These are phyloP conservation scores for Paramormyrops hopkinsi DNA, from an alignment of 2,797 vertebrate genomes.

Conservation along the genomic window DNA sequence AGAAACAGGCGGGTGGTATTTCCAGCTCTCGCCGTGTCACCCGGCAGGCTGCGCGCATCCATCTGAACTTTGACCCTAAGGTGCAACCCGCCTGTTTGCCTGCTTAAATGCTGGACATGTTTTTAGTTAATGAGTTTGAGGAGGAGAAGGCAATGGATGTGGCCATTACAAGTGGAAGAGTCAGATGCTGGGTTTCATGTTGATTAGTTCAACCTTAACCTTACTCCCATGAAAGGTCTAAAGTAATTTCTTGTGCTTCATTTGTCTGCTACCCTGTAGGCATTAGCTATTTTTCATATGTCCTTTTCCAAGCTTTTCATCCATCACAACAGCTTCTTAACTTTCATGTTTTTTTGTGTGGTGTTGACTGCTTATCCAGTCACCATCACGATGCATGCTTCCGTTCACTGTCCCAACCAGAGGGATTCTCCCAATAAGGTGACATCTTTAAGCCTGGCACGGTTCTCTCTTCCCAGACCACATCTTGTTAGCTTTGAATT, in stretches of 20 bases:
- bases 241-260: not conserved
- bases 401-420: not conserved
- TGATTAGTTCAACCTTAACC: not conserved
- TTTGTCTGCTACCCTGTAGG: not conserved
- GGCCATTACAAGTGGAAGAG: not conserved
- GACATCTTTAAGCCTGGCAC: not conserved
- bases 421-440: not conserved
- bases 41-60: not conserved
- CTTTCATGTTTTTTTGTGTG: not conserved
- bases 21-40: not conserved
- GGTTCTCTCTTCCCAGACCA: not conserved
- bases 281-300: not conserved
- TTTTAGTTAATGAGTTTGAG: not conserved
- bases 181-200: not conserved
- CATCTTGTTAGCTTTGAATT: not conserved
- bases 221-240: not conserved
- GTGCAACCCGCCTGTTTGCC: not conserved
- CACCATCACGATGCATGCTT: not conserved
- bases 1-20: not conserved
- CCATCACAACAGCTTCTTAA: not conserved
- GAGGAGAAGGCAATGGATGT: not conserved
- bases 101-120: not conserved
- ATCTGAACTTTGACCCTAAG: not conserved
- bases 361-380: not conserved
- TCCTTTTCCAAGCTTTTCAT: not conserved